Evolutionary conservation across 2,113 vertebrate genomes (phyloP), one percentile per base, ranked within the genome.

Genomic region (Eptatretus burgeri): DNA sequence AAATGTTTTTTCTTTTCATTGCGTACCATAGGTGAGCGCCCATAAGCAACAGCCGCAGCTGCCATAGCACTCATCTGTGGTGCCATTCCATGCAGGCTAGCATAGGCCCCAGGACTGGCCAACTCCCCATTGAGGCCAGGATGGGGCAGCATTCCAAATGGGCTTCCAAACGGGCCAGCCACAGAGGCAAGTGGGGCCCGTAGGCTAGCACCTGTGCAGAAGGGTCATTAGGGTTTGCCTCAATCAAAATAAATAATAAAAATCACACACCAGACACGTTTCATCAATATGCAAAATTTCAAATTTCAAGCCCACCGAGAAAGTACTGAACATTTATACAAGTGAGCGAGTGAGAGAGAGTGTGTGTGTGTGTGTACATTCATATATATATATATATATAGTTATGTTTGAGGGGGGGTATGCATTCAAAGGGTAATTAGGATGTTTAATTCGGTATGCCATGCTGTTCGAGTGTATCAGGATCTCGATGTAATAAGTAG

Each of bases 41-140:
- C 84, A 10, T 93, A 93, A 3, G 84, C 85, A 64, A 85, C 85
- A 0, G 83, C 85, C 1, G 80, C 80, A 0, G 80, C 80, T 0
- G 83, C 83, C 0, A 84, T 83, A 2, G 80, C 85, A 18, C 84
- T 93, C 84, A 89, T 88, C 74, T 93, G 85, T 13, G 85, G 85
- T n/a, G 85, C 86, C 80, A 93, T 89, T 75, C 82, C 87, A 75
- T 89, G 85, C 4, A 93, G 76, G 63, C 84, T 81, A 64, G 85
- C 84, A 14, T 88, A 85, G 10, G 84, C 82, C 1, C 83, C 80
- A 13, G 84, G 84, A 66, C 82, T 81, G 66, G 81, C 82, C 68
- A 93, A 70, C 50, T 93, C 85, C 19, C 85, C 84, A 0, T 93
- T 89, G 79, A 89, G 83, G 67, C 81, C 80, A 2, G 79, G 76